Conservation (phyloP, 2,888 invertebrate genomes). For the Melieria crassipennis region DNA sequence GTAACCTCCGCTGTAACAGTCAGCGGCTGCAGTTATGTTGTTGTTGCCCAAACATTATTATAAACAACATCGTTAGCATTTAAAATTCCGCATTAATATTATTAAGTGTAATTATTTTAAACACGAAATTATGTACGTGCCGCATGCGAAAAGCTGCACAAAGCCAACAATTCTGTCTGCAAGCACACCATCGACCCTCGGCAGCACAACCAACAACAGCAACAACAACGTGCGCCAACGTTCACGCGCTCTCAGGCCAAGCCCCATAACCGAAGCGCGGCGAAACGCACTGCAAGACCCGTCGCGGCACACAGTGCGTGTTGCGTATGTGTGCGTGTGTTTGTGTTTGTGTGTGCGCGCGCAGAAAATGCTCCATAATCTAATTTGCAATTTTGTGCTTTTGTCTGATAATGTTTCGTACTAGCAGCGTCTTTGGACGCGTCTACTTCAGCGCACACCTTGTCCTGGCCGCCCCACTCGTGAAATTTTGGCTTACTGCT, state of each 20-base stretch:
- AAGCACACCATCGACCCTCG: not conserved
- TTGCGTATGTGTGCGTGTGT: not conserved
- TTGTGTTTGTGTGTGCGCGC: not conserved
- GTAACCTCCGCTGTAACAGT: too few species aligned
- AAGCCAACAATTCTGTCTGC: not conserved
- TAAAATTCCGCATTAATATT: slow-evolving; percentile 30
- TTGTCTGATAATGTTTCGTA: slow-evolving; percentile 12
- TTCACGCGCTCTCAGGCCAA: not conserved
- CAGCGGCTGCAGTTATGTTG: too few species aligned
- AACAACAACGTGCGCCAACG: not conserved
- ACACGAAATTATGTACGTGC: slow-evolving; percentile 35
- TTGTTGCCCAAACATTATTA: slow-evolving; percentile 20
- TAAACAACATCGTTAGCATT: slow-evolving; percentile 33
- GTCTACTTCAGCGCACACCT: too few species aligned
- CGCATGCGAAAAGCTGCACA: not conserved
- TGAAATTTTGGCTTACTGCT: too few species aligned
- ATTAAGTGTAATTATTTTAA: slow-evolving; percentile 35
- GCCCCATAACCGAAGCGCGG: not conserved
- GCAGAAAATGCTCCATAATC: slow-evolving; percentile 19
- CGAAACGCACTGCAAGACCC: not conserved
- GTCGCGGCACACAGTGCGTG: slow-evolving; percentile 2
- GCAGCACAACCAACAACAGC: not conserved
- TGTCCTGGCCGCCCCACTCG: too few species aligned
- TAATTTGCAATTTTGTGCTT: slow-evolving; percentile 19
- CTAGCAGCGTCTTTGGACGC: too few species aligned